A percentile compares a stretch with the other conserved stretches of the same genome.
These are phyloP conservation scores for Denticeps clupeoides DNA, from an alignment of 2,797 vertebrate genomes.

Conservation along the genomic window DNA sequence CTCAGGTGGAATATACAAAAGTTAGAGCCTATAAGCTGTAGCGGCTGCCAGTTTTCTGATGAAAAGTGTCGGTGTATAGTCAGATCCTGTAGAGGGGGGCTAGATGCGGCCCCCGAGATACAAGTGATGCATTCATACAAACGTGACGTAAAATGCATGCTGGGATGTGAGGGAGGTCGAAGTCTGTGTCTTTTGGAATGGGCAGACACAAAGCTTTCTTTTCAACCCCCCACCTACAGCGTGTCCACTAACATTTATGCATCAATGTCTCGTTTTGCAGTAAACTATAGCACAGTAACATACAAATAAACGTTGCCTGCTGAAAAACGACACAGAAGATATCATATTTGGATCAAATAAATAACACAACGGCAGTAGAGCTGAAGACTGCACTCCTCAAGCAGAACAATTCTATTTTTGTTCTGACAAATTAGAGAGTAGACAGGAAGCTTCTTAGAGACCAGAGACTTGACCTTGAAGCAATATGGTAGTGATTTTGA, in stretches of 20 bases:
- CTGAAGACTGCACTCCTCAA: conserved; percentile 43
- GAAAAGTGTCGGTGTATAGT: too few relatives aligned
- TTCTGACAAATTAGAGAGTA: conserved; percentile 72
- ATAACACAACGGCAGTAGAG: conserved; percentile 46
- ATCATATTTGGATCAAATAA: too few relatives aligned
- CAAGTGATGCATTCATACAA: conserved; percentile 67
- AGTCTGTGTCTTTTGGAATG: conserved; percentile 67
- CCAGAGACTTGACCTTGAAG: conserved; percentile 50
- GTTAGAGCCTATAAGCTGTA: too few relatives aligned
- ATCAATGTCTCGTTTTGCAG: conserved; percentile 47
- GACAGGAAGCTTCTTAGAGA: conserved; percentile 50
- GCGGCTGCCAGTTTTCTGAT: too few relatives aligned
- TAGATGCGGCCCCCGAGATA: conserved; percentile 55
- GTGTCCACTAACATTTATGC: conserved; percentile 46
- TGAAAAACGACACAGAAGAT: conserved; percentile 42
- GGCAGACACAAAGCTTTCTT: conserved; percentile 82
- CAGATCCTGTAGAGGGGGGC: too few relatives aligned
- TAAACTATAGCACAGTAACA: conserved; percentile 11
- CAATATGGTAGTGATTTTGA: conserved; percentile 69
- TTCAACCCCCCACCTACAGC: conserved; percentile 80
- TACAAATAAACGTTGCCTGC: too few relatives aligned
- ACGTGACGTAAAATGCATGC: conserved; percentile 66
- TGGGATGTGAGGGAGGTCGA: conserved; percentile 60
- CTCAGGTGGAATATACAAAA: too few relatives aligned
- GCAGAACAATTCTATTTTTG: conserved; percentile 64